Percentiles rank a stretch among this genome's conserved stretches.
phyloP scores from a whole-genome alignment of 2,888 invertebrate species.

The Metallyticus violacea region DNA sequence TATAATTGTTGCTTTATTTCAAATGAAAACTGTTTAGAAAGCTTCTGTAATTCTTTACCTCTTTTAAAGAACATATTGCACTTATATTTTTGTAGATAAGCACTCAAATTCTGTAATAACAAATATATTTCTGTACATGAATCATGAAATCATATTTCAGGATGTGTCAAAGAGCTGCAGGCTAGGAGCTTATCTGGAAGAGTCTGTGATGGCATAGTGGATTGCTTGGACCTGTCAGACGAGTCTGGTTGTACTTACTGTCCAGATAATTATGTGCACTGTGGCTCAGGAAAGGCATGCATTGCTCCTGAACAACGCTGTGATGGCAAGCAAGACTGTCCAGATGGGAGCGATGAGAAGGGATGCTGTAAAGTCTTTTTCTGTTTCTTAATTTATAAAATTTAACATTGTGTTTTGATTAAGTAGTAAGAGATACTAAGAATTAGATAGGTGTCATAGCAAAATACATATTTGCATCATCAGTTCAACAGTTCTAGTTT shows the following conservation, averaged over 20 bases:
- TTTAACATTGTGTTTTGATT: no score
- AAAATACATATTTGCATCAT: no score
- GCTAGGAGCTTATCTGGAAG: constrained; percentile 71
- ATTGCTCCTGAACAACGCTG: constrained; percentile 69
- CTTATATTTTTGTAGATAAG: no score
- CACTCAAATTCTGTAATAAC: no score
- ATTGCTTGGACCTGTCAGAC: constrained; percentile 80
- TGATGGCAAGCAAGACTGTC: constrained; percentile 80
- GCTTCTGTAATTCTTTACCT: no score
- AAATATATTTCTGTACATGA: not conserved
- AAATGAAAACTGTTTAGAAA: no score
- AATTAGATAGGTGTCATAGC: no score
- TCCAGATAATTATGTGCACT: constrained; percentile 67
- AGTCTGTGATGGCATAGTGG: constrained; percentile 82
- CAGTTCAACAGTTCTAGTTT: no score
- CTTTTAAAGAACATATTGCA: no score
- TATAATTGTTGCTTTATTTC: no score
- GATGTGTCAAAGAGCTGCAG: constrained; percentile 72
- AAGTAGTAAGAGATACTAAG: no score
- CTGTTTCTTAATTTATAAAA: not conserved
- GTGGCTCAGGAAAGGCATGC: constrained; percentile 70
- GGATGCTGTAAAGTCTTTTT: constrained; percentile 71
- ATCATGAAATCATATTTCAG: constrained; percentile 45
- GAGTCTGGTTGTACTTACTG: constrained; percentile 75
- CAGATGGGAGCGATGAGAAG: constrained; percentile 82